phyloP scores from a whole-genome alignment of 2,113 vertebrate species.

The Ondatra zibethicus region DNA sequence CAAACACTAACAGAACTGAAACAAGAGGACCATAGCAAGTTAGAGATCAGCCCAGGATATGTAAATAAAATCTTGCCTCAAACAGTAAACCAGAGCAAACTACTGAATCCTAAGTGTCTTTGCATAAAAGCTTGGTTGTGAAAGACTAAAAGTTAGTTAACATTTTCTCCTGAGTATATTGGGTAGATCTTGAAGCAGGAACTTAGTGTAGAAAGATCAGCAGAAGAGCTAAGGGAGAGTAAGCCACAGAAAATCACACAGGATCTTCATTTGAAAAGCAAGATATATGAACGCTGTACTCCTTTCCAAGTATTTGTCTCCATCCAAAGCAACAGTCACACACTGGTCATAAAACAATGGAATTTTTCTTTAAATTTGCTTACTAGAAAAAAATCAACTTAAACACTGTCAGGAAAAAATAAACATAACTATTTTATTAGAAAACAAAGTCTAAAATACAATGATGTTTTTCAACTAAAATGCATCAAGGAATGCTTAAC shows the following conservation, averaged over 20 bases:
- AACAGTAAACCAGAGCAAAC: neutral
- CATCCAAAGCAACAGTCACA: neutral
- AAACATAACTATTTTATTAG: neutral
- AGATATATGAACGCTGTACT: neutral
- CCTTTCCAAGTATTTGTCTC: neutral
- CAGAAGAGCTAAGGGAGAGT: neutral
- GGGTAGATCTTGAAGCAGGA: neutral
- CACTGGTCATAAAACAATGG: neutral
- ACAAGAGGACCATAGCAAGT: neutral
- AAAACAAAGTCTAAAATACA: neutral
- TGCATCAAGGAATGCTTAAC: neutral
- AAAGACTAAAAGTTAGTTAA: neutral
- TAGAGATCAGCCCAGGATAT: neutral
- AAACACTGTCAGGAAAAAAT: neutral
- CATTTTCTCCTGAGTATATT: neutral
- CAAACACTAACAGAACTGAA: neutral
- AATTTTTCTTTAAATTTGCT: constrained; percentile 6
- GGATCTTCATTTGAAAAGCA: neutral
- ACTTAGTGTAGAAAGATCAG: neutral
- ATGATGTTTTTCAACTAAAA: neutral
- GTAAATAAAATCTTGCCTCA: neutral
- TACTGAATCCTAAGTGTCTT: neutral
- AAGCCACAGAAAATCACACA: neutral
- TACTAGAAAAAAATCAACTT: neutral
- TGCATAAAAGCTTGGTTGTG: neutral